phyloP scores from a whole-genome alignment of 92 coral and sea anemone species.

The Umimayanthus kanabou region DNA sequence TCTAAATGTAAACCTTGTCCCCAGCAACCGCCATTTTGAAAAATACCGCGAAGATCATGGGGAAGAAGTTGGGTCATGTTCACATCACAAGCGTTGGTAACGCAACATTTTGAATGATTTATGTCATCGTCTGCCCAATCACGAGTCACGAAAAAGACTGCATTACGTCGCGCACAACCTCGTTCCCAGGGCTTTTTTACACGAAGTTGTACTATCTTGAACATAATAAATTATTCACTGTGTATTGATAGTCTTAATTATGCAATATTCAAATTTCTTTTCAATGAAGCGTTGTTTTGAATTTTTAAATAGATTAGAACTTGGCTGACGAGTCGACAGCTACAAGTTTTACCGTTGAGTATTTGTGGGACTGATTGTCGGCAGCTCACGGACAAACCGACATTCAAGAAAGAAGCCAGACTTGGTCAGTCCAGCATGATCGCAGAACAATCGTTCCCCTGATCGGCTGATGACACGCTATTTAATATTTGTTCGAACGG shows the following conservation, averaged over 20 bases:
- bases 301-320: neutral
- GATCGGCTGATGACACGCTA: neutral
- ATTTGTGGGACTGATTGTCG: neutral
- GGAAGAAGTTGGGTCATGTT: too few species aligned
- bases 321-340: neutral
- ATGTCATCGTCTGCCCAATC: too few species aligned
- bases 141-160: too few species aligned
- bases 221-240: neutral
- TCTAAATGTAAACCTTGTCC: too few species aligned
- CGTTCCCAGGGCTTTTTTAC: neutral
- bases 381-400: neutral
- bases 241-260: neutral
- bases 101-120: too few species aligned
- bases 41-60: too few species aligned
- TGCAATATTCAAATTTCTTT: conserved; percentile 29
- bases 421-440: neutral
- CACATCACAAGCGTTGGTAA: too few species aligned
- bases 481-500: neutral
- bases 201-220: neutral
- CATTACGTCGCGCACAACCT: neutral
- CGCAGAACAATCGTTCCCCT: neutral
- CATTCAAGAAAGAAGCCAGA: neutral
- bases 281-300: neutral
- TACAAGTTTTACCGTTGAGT: neutral
- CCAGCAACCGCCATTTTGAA: too few species aligned